Evolutionary conservation across 2,888 invertebrate species (phyloP).

Genomic region (Aplocera efformata): DNA sequence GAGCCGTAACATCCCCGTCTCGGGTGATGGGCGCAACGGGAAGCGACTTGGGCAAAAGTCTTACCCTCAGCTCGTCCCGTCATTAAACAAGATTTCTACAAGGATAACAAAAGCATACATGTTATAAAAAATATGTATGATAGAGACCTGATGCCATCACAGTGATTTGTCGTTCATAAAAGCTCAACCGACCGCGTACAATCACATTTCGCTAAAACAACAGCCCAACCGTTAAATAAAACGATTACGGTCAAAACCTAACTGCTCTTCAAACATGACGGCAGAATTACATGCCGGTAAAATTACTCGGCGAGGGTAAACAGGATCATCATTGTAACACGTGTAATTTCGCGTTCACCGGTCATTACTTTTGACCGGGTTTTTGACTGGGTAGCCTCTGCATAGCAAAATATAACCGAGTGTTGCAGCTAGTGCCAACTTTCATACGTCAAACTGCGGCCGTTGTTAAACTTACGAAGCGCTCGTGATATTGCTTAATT

Average conservation of each 20-base stretch:
- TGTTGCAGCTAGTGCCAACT: background rate
- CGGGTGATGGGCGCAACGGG: too few species aligned
- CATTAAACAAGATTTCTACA: too few species aligned
- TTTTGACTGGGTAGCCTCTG: conserved; percentile 23
- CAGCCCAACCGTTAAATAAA: conserved; percentile 52
- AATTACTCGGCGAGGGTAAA: conserved; percentile 61
- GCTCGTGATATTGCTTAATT: too few species aligned
- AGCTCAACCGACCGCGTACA: conserved; percentile 40
- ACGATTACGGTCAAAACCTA: conserved; percentile 61
- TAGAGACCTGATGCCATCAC: too few species aligned
- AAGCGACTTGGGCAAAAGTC: too few species aligned
- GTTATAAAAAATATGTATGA: too few species aligned
- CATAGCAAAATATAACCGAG: conserved; percentile 4
- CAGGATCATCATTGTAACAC: conserved; percentile 72
- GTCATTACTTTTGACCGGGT: conserved; percentile 68
- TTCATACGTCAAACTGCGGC: background rate
- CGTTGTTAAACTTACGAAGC: background rate
- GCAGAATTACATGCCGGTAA: conserved; percentile 38
- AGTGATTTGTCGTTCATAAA: conserved; percentile 19
- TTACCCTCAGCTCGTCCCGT: too few species aligned
- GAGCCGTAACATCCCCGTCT: too few species aligned
- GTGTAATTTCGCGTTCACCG: conserved; percentile 71
- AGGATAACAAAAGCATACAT: too few species aligned
- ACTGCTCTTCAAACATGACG: conserved; percentile 58
- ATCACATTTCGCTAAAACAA: conserved; percentile 35